Conservation (phyloP, 2,797 vertebrate species). For the Acomys russatus region DNA sequence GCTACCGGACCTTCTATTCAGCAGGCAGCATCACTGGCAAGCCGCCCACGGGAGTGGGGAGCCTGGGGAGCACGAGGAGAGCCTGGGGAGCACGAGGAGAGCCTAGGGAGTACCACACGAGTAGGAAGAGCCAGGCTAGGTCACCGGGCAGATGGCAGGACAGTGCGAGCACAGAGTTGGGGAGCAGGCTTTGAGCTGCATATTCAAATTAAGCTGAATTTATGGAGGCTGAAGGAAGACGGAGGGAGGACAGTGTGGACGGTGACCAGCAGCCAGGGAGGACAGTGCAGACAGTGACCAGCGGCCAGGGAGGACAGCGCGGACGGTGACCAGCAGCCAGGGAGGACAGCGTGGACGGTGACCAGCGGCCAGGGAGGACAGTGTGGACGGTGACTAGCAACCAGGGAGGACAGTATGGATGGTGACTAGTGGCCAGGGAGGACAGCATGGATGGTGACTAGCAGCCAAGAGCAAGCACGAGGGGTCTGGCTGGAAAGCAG, state of each 20-base stretch:
- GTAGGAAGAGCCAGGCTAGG: neutral
- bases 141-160: neutral
- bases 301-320: no score
- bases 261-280: neutral
- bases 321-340: no score
- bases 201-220: neutral
- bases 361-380: no score
- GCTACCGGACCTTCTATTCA: neutral
- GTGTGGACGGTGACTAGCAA: no score
- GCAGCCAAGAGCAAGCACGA: neutral
- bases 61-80: neutral
- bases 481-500: neutral
- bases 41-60: neutral
- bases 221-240: neutral
- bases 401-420: no score
- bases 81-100: neutral
- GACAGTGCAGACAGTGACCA: no score
- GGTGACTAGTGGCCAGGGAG: no score
- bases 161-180: neutral
- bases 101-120: neutral
- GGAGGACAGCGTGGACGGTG: no score
- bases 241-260: neutral
- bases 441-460: neutral
- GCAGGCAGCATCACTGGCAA: neutral
- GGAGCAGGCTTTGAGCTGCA: neutral